Conservation (phyloP, 2,888 invertebrate genomes). For the Tachina fera region DNA sequence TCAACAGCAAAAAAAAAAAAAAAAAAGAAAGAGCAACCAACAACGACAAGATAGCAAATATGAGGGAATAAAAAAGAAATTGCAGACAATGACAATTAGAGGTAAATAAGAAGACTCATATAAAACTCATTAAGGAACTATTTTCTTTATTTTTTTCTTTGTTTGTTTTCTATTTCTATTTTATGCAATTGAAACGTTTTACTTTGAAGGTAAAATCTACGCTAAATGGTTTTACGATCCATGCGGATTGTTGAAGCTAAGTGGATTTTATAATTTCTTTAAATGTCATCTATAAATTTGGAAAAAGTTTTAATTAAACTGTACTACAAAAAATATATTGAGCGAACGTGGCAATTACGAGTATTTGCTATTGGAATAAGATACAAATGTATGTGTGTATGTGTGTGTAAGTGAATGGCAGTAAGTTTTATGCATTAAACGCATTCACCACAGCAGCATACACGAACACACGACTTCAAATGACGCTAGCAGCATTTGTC, state of each 20-base stretch:
- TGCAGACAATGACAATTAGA: constrained; percentile 28
- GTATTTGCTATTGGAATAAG: neutral
- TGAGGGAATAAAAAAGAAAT: constrained; percentile 1
- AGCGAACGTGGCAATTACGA: neutral
- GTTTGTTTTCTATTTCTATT: neutral
- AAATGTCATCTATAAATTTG: constrained; percentile 30
- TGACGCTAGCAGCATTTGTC: too few species aligned
- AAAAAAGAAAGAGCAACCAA: neutral
- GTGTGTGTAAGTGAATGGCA: neutral
- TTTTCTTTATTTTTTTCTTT: constrained; percentile 6
- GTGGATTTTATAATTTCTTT: constrained; percentile 6
- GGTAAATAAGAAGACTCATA: constrained; percentile 25
- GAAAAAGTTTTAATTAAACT: constrained; percentile 43
- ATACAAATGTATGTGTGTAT: too few species aligned
- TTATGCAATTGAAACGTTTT: constrained; percentile 13
- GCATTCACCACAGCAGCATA: too few species aligned
- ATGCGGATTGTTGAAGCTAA: neutral
- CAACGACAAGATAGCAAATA: neutral
- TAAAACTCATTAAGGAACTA: constrained; percentile 38
- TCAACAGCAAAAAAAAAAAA: neutral
- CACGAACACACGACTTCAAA: too few species aligned
- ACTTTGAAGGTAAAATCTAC: neutral
- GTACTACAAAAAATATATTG: too few species aligned
- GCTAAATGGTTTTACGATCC: neutral
- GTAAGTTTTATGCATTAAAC: too few species aligned